These are phyloP conservation scores for Drosophila miranda DNA, from an alignment of 1,140 invertebrate genomes.

Conservation along the genomic window DNA sequence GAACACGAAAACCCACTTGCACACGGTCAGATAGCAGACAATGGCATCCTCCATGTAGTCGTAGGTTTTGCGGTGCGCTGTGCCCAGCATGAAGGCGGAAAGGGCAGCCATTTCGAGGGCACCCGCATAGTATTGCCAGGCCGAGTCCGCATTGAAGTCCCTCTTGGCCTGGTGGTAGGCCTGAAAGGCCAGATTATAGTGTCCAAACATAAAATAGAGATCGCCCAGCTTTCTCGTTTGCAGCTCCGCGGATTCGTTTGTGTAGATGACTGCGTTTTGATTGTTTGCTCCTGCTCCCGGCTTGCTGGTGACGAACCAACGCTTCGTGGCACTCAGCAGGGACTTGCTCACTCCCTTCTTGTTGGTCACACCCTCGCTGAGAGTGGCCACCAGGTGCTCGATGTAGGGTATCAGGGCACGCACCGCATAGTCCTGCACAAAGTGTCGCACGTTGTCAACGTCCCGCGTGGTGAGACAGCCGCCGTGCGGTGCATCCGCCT, in stretches of 20 bases:
- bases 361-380: constrained; percentile 93
- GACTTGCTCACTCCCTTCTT: constrained; percentile 96
- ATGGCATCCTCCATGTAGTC: constrained; percentile 98
- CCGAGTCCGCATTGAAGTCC: constrained; percentile 97
- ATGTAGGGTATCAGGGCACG: constrained; percentile 94
- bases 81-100: constrained; percentile 94
- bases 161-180: constrained; percentile 97
- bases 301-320: constrained; percentile 96
- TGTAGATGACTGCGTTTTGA: constrained; percentile 92
- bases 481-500: constrained; percentile 86
- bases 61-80: constrained; percentile 88
- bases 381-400: constrained; percentile 91
- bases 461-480: constrained; percentile 90
- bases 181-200: constrained; percentile 95
- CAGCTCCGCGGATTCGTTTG: constrained; percentile 94
- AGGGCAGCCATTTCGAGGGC: constrained; percentile 97
- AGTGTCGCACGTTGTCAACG: constrained; percentile 91
- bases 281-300: constrained; percentile 87
- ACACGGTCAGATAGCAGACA: constrained; percentile 93
- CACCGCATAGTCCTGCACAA: constrained; percentile 94
- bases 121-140: constrained; percentile 98
- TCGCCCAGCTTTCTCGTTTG: constrained; percentile 96
- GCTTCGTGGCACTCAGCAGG: constrained; percentile 95
- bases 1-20: constrained; percentile 85
- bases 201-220: constrained; percentile 97